Evolutionary conservation across 2,888 invertebrate genomes (phyloP).

Genomic region (Metalampra italica): DNA sequence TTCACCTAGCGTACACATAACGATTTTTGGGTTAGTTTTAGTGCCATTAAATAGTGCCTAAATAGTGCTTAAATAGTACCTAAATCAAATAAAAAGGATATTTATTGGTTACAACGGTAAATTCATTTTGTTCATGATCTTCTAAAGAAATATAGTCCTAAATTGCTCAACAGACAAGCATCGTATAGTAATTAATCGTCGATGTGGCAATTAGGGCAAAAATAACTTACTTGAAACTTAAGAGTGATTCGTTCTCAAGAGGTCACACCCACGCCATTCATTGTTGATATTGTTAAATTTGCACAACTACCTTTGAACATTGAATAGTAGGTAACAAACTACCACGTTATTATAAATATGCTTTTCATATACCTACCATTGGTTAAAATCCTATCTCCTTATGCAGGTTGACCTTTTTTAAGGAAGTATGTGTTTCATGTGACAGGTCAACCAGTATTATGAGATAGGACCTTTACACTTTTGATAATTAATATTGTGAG

Average conservation of each 20-base stretch:
- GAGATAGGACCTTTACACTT: too few relatives aligned
- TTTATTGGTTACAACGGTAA: too few relatives aligned
- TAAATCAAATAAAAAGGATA: too few relatives aligned
- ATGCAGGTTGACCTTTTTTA: too few relatives aligned
- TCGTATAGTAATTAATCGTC: slow-evolving; percentile 17
- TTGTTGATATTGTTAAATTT: slow-evolving; percentile 20
- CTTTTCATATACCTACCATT: slow-evolving; percentile 16
- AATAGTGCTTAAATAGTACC: too few relatives aligned
- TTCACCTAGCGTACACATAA: too few relatives aligned
- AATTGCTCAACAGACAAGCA: neutral
- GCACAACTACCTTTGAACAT: slow-evolving; percentile 14
- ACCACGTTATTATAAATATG: slow-evolving; percentile 10
- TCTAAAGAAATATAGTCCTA: slow-evolving; percentile 10
- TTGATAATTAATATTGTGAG: neutral
- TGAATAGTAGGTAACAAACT: neutral
- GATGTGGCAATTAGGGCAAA: slow-evolving; percentile 22
- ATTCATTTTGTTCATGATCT: neutral
- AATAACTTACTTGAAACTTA: slow-evolving; percentile 11
- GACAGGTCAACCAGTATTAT: too few relatives aligned
- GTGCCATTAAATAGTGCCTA: too few relatives aligned
- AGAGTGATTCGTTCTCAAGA: slow-evolving; percentile 19
- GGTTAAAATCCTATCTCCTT: too few relatives aligned
- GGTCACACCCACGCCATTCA: slow-evolving; percentile 26
- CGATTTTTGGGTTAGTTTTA: too few relatives aligned
- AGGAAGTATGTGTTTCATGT: too few relatives aligned